Evolutionary conservation across 2,888 invertebrate genomes (phyloP).

Genomic region (Baccha elongata): DNA sequence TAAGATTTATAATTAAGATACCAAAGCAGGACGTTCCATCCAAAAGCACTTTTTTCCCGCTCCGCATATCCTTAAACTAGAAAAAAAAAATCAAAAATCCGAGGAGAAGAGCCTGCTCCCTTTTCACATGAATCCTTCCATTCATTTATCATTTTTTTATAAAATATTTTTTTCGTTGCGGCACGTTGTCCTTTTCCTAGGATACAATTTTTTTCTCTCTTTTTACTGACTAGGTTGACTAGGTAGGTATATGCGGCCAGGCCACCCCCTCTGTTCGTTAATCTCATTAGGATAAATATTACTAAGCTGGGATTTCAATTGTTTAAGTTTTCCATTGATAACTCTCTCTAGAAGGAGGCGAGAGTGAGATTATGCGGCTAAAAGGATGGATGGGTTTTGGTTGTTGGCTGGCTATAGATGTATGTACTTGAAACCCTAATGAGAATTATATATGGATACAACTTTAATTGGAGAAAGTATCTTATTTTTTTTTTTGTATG

Average conservation of each 20-base stretch:
- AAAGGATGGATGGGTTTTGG: constrained; percentile 61
- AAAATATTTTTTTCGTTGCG: constrained; percentile 39
- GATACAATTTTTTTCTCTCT: constrained; percentile 24
- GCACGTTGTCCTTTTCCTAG: constrained; percentile 68
- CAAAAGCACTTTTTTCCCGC: constrained; percentile 48
- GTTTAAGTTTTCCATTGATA: constrained; percentile 74
- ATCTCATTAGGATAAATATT: constrained; percentile 74
- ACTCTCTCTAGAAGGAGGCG: constrained; percentile 42
- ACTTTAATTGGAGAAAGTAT: constrained; percentile 65
- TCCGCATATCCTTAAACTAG: constrained; percentile 30
- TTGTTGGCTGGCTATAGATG: constrained; percentile 44
- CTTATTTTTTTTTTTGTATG: constrained; percentile 18
- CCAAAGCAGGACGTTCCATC: constrained; percentile 68
- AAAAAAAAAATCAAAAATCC: constrained; percentile 32
- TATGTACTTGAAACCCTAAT: constrained; percentile 66
- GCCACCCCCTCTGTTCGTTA: constrained; percentile 48
- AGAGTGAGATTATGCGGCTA: constrained; percentile 57
- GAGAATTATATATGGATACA: constrained; percentile 73
- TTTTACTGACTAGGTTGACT: constrained; percentile 51
- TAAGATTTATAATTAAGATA: constrained; percentile 74
- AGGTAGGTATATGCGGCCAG: constrained; percentile 3
- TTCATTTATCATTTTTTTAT: constrained; percentile 72
- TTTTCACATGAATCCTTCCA: constrained; percentile 73
- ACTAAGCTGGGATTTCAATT: constrained; percentile 74
- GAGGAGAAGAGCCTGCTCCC: constrained; percentile 58